Evolutionary conservation across 2,888 invertebrate genomes (phyloP), one percentile per base, ranked within the genome.

Genomic region (Tuberolachnus salignus): DNA sequence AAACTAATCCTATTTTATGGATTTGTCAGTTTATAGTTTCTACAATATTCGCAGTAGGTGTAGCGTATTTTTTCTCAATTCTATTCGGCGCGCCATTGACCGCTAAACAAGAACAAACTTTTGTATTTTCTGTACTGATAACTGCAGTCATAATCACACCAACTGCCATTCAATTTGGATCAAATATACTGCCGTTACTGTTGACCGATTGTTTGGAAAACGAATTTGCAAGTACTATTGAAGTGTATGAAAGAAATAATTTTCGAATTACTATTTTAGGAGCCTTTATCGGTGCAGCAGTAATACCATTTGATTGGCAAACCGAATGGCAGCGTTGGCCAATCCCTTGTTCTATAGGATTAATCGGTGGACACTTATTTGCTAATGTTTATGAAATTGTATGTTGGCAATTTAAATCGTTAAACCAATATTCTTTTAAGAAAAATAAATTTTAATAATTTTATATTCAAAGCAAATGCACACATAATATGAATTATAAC

Each of bases 271-370:
- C 91, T 0, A 84, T 94, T 14, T 85, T 92, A 49, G 95, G 95
- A 3, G 90, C 93, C 8, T 95, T 95, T 94, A 84, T 93, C 1
- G 94, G 95, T 9, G 93, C 94, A 3, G 88, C 92, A 80, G 92
- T 93, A 1, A 93, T 96, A 82, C 95, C 96, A 0, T 86, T 96
- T 49, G 96, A 96, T 85, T 96, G 96, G 96, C 93, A 95, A 85
- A 88, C 91, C 67, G 92, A 93, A 0, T 96, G 95, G 94, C 95
- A 95, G 87, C 89, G 86, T 80, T 92, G 92, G 92, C 92, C 92
- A 0, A 89, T 92, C 82, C 90, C 92, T 0, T 92, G 92, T 83
- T 88, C 89, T 81, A 86, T 90, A 0, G 92, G 92, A n/a, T 90
- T 91, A 1, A 84, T 92, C 0, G 84, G 88, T 69, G 92, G 92